These are phyloP conservation scores for Cosmia trapezina DNA, from an alignment of 2,888 invertebrate genomes.

Conservation along the genomic window DNA sequence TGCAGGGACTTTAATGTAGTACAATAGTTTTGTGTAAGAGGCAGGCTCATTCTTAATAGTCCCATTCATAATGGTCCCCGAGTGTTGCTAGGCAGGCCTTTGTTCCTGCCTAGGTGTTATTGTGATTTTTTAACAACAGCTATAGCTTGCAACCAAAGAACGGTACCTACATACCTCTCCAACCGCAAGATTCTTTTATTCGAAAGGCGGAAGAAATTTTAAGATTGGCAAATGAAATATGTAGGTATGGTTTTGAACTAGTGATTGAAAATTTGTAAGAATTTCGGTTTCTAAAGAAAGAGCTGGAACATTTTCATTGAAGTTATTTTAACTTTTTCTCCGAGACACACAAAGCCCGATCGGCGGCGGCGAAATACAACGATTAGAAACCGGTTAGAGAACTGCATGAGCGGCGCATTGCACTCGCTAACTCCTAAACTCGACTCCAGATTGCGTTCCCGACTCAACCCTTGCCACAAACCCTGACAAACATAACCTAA, in stretches of 20 bases:
- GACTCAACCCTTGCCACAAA: conserved; percentile 62
- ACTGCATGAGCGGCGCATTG: conserved; percentile 79
- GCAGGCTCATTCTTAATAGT: conserved; percentile 36
- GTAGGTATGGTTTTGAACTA: not conserved
- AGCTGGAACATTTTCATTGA: conserved; percentile 69
- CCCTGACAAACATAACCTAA: conserved; percentile 71
- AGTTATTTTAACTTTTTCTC: conserved; percentile 86
- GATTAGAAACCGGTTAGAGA: conserved; percentile 87
- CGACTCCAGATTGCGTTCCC: conserved; percentile 69
- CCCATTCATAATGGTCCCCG: conserved; percentile 20
- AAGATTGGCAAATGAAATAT: not conserved
- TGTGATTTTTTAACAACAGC: conserved; percentile 47
- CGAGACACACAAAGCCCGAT: conserved; percentile 73
- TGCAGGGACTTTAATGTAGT: not conserved
- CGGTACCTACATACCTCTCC: conserved; percentile 41
- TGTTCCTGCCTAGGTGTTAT: conserved; percentile 18
- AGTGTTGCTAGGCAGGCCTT: conserved; percentile 26
- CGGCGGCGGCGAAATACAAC: conserved; percentile 80
- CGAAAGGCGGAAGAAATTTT: not conserved
- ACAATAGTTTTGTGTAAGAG: conserved; percentile 5
- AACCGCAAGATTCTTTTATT: conserved; percentile 20
- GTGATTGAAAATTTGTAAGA: conserved; percentile 5
- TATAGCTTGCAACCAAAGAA: not conserved
- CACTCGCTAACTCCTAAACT: conserved; percentile 79
- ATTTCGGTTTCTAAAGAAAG: conserved; percentile 33